Base-by-base conservation (phyloP, 30 jellyfish, hydroid and myxozoan genomes). In the Nemopilema nomurai region DNA sequence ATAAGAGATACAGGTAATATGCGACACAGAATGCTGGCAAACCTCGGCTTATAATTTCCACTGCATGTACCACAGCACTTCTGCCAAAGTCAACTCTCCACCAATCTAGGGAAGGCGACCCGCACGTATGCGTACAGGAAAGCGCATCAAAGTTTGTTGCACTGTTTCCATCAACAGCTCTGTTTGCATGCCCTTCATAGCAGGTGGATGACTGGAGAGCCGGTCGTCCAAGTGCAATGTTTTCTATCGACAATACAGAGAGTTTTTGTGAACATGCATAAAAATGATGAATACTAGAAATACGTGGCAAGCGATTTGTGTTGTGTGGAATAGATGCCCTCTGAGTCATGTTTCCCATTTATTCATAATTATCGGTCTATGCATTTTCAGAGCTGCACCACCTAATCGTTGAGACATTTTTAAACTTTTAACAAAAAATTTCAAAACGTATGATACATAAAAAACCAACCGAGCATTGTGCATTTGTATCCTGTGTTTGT, bases 221-320 rank as follows among this genome's bases (percentile, higher is more conserved):
- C 0, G 71, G 70, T 21, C 65, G 70, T n/a, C 91, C 85, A 0
- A 76, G 64, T 71, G 91, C 91, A 30, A 83, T 83, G 76, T 83
- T 83, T 33, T 73, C 81, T 71, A 41, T 41, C 9, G 13, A 41
- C 9, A 41, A 41, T 41, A 3, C 57, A n/a, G n/a, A n/a, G n/a
- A n/a, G n/a, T n/a, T n/a, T n/a, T n/a, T n/a, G n/a, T n/a, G n/a
- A n/a, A n/a, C n/a, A n/a, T n/a, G n/a, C 57, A 41, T 13, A 3
- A 41, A 41, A 41, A 41, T 6, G 57, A 41, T 41, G 57, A 41
- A 41, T 3, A 41, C 57, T 41, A 41, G 57, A n/a, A n/a, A n/a
- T n/a, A n/a, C n/a, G n/a, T n/a, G n/a, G n/a, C n/a, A n/a, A n/a
- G n/a, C n/a, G n/a, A n/a, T n/a, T n/a, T n/a, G n/a, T n/a, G n/a